A percentile compares a stretch with the other conserved stretches of the same genome.
phyloP scores from a whole-genome alignment of 2,797 vertebrate genomes.

The Dendrocincla fuliginosa region DNA sequence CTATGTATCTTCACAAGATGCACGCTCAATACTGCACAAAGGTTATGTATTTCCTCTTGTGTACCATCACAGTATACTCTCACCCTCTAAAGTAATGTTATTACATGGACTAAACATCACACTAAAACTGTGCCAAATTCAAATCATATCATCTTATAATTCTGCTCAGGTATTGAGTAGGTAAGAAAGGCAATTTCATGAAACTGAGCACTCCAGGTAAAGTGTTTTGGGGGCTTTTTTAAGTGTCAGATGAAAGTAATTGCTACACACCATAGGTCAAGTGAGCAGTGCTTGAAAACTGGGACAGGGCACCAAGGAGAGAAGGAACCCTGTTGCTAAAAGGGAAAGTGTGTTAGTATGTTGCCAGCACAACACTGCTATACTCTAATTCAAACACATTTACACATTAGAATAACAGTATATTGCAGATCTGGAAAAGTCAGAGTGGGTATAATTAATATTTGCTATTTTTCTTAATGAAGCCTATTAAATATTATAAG shows the following conservation, averaged over 20 bases:
- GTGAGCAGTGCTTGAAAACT: background rate
- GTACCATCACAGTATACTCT: background rate
- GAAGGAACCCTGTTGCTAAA: background rate
- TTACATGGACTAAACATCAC: background rate
- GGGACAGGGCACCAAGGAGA: background rate
- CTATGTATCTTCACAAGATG: background rate
- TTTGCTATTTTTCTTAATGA: slow-evolving; percentile 52
- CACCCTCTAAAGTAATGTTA: background rate
- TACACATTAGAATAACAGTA: background rate
- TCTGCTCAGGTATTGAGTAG: background rate
- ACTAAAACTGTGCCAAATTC: background rate
- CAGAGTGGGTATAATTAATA: slow-evolving; percentile 12
- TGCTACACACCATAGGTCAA: background rate
- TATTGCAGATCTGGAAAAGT: slow-evolving; percentile 1
- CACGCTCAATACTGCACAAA: background rate
- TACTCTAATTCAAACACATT: background rate
- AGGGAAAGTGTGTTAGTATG: background rate
- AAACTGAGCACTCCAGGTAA: background rate
- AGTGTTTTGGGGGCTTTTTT: background rate
- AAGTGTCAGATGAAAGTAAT: background rate
- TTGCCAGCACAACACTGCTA: background rate
- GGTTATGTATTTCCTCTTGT: background rate
- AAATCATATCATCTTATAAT: background rate
- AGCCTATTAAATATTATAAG: slow-evolving; percentile 13
- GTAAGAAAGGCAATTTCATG: background rate